A percentile compares a stretch with the other conserved stretches of the same genome.
phyloP scores from a whole-genome alignment of 1,140 invertebrate species.

The Musca vetustissima region DNA sequence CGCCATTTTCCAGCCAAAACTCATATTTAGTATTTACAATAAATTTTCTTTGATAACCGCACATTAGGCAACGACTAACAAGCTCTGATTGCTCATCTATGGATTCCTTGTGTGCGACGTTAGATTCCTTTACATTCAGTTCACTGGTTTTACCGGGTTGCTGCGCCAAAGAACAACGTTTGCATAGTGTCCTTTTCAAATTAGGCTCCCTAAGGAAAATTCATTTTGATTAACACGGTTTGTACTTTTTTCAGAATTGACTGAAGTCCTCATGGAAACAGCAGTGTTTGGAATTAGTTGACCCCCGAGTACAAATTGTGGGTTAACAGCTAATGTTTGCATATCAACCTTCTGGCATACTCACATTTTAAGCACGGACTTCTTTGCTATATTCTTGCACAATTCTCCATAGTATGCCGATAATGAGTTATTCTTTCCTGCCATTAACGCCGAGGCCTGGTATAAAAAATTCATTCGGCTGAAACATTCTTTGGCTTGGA shows the following conservation, averaged over 20 bases:
- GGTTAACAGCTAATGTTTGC: too few species aligned
- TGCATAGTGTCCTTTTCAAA: constrained; percentile 30
- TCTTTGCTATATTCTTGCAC: constrained; percentile 30
- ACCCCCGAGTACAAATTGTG: too few species aligned
- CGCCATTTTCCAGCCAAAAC: constrained; percentile 31
- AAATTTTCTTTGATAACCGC: constrained; percentile 24
- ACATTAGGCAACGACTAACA: constrained; percentile 17
- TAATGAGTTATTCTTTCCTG: constrained; percentile 26
- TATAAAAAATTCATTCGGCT: constrained; percentile 36
- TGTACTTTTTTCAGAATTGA: too few species aligned
- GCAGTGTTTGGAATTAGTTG: too few species aligned
- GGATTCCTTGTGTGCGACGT: not conserved
- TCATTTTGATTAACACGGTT: not conserved
- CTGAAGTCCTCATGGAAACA: too few species aligned
- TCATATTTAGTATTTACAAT: constrained; percentile 29
- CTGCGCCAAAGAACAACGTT: constrained; percentile 28
- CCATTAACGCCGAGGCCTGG: constrained; percentile 31
- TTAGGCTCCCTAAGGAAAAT: constrained; percentile 28
- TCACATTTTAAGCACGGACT: constrained; percentile 31
- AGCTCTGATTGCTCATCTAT: constrained; percentile 22
- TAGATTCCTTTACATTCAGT: not conserved
- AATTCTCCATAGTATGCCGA: constrained; percentile 30
- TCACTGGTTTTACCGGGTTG: constrained; percentile 28
- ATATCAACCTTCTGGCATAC: not conserved
- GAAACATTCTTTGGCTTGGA: constrained; percentile 32